Conservation (phyloP, 2,797 vertebrate genomes). For the Chloroceryle inda region DNA sequence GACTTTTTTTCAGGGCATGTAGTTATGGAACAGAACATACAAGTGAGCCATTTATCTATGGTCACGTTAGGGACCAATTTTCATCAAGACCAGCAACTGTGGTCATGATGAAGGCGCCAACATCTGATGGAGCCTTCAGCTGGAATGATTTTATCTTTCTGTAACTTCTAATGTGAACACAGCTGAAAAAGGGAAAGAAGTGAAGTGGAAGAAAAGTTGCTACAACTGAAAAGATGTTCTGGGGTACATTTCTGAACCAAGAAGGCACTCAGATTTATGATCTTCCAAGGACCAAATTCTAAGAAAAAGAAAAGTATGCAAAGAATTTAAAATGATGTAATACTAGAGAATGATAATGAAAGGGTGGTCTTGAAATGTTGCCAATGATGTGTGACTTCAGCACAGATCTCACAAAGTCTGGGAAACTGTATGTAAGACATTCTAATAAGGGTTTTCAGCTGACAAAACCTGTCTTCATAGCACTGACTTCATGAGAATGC, state of each 20-base stretch:
- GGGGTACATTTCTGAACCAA: not conserved
- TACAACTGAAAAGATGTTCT: not conserved
- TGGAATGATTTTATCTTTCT: not conserved
- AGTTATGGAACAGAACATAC: not conserved
- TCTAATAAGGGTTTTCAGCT: not conserved
- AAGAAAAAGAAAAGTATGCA: not conserved
- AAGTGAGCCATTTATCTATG: not conserved
- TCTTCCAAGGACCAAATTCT: not conserved
- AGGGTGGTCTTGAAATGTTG: not conserved
- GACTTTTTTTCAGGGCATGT: not conserved
- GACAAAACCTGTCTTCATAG: not conserved
- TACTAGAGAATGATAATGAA: not conserved
- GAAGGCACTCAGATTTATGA: not conserved
- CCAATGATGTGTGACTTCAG: not conserved
- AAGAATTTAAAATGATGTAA: not conserved
- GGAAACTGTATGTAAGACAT: not conserved
- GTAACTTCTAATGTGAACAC: not conserved
- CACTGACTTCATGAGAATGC: not conserved
- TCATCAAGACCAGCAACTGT: not conserved
- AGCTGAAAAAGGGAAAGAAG: not conserved
- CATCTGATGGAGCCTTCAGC: not conserved
- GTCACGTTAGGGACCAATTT: not conserved
- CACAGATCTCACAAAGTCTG: not conserved
- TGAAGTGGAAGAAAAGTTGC: not conserved
- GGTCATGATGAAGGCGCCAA: not conserved